Evolutionary conservation across 2,113 vertebrate species (phyloP).

Genomic region (Pungitius pungitius): DNA sequence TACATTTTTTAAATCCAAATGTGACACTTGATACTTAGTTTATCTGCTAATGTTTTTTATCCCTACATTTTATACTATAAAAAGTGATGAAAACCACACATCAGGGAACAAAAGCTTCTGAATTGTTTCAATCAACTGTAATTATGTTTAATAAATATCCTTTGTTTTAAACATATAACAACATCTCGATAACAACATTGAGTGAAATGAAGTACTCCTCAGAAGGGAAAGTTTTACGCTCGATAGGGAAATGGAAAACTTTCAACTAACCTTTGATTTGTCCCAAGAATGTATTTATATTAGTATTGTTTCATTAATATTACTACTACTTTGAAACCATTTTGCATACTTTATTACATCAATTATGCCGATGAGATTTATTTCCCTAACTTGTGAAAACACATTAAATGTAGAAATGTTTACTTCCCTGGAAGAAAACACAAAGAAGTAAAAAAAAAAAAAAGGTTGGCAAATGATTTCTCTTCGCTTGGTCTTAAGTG

Average conservation of each 20-base stretch:
- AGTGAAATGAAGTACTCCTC: background rate
- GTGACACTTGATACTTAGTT: slow-evolving; percentile 42
- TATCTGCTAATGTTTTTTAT: slow-evolving; percentile 11
- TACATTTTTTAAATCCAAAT: slow-evolving; percentile 17
- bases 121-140: background rate
- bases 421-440: background rate
- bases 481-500: too few species aligned
- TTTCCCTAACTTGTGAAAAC: background rate
- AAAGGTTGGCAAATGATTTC: too few species aligned
- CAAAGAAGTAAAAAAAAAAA: background rate
- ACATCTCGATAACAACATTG: background rate
- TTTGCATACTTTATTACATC: background rate
- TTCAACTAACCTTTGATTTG: background rate
- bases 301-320: background rate
- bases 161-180: slow-evolving; percentile 10
- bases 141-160: slow-evolving; percentile 4
- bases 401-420: background rate
- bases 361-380: background rate
- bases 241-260: background rate
- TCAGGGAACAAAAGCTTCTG: slow-evolving; percentile 13
- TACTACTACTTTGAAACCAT: background rate
- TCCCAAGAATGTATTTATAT: background rate
- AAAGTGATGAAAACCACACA: background rate
- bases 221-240: background rate
- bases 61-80: background rate